These are phyloP conservation scores for Battus philenor DNA, from an alignment of 1,140 invertebrate species.

Conservation along the genomic window DNA sequence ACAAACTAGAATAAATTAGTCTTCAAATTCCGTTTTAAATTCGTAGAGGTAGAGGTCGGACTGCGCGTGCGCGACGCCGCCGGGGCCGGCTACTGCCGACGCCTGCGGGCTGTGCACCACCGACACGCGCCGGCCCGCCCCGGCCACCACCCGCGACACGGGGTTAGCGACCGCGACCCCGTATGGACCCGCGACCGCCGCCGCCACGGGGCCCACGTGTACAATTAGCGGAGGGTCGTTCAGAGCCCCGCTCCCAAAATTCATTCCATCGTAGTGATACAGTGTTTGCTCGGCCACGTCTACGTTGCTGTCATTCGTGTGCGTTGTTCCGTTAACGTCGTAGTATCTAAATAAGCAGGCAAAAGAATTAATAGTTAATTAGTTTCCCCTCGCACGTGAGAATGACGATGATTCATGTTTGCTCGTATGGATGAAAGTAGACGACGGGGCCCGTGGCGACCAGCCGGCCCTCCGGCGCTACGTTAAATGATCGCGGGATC, in stretches of 20 bases:
- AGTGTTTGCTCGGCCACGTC: constrained; percentile 11
- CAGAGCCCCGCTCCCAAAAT: constrained; percentile 40
- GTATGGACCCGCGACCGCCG: constrained; percentile 78
- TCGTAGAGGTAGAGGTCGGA: constrained; percentile 77
- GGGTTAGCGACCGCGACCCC: constrained; percentile 82
- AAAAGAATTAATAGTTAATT: constrained; percentile 38
- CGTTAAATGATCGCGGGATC: constrained; percentile 44
- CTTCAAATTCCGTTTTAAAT: constrained; percentile 29
- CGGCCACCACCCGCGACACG: constrained; percentile 76
- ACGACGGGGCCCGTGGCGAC: constrained; percentile 82
- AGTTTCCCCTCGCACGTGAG: constrained; percentile 24
- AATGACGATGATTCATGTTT: constrained; percentile 32
- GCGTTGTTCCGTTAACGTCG: constrained; percentile 23
- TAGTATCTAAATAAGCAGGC: constrained; percentile 53
- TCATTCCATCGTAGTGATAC: constrained; percentile 54
- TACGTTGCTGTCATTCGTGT: constrained; percentile 17
- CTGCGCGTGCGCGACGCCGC: constrained; percentile 82
- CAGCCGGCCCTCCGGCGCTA: constrained; percentile 77
- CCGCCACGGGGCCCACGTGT: constrained; percentile 79
- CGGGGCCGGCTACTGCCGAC: constrained; percentile 82
- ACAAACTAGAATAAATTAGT: constrained; percentile 15
- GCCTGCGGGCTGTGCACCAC: constrained; percentile 80
- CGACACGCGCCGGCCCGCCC: constrained; percentile 67
- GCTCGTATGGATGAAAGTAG: constrained; percentile 77
- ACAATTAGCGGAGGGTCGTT: constrained; percentile 52